Evolutionary conservation across 2,797 vertebrate genomes (phyloP).

Genomic region (Neosilurus hyrtlii): DNA sequence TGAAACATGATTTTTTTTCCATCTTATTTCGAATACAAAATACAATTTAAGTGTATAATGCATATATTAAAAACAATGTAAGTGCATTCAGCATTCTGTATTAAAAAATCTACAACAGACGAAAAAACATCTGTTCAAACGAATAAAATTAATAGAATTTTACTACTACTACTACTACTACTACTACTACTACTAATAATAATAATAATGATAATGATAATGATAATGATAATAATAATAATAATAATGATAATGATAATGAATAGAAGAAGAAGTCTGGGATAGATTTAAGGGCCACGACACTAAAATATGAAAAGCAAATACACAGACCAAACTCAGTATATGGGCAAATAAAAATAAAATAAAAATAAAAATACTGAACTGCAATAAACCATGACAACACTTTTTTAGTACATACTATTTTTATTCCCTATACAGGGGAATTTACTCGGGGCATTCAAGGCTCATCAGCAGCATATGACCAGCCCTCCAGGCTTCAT

Average conservation of each 20-base stretch:
- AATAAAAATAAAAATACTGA: neutral
- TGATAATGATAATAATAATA: neutral
- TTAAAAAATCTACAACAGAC: neutral
- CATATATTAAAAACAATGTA: neutral
- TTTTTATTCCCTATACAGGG: neutral
- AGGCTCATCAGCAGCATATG: constrained; percentile 27
- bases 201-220: neutral
- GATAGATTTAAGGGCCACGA: neutral
- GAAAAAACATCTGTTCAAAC: neutral
- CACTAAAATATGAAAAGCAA: neutral
- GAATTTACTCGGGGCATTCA: neutral
- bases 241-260: constrained; percentile 1
- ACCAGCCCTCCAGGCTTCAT: constrained; percentile 7
- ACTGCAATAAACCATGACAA: neutral
- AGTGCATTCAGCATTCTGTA: neutral
- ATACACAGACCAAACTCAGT: neutral
- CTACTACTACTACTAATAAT: neutral
- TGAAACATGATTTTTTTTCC: neutral
- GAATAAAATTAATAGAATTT: neutral
- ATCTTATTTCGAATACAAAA: neutral
- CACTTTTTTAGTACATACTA: neutral
- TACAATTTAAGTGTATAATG: neutral
- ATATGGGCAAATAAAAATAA: neutral
- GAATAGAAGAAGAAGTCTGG: neutral
- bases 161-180: neutral